phyloP scores from a whole-genome alignment of 2,888 invertebrate genomes.

The Elegia similella region DNA sequence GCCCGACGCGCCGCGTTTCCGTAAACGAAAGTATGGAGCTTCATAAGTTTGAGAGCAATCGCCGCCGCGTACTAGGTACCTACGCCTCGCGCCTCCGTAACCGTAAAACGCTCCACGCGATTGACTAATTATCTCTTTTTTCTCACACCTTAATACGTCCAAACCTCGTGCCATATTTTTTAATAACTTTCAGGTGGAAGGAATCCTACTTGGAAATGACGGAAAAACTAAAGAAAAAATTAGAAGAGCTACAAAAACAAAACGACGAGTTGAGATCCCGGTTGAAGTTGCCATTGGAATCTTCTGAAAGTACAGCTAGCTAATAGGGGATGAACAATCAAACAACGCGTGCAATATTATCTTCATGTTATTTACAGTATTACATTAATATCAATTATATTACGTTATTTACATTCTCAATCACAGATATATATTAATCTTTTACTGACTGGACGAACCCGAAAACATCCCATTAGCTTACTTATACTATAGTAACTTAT shows the following conservation, averaged over 20 bases:
- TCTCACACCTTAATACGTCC: no score
- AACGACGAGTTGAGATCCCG: constrained; percentile 71
- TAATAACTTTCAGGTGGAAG: constrained; percentile 80
- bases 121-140: no score
- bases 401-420: constrained; percentile 25
- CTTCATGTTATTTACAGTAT: constrained; percentile 21
- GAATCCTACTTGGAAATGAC: constrained; percentile 83
- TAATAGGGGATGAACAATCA: constrained; percentile 27
- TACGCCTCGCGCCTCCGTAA: no score
- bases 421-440: constrained; percentile 1
- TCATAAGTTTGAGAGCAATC: no score
- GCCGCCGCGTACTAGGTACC: no score
- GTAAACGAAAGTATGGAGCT: no score
- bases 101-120: no score
- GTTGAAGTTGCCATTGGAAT: constrained; percentile 44
- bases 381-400: constrained; percentile 14
- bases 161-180: neutral
- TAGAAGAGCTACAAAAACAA: constrained; percentile 79
- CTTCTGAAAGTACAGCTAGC: constrained; percentile 43
- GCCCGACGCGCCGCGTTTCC: no score
- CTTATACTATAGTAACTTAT: no score
- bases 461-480: no score
- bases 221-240: constrained; percentile 81
- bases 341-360: constrained; percentile 54
- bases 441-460: neutral